These are phyloP conservation scores for Limnephilus rhombicus DNA, from an alignment of 2,888 invertebrate species.

Conservation along the genomic window DNA sequence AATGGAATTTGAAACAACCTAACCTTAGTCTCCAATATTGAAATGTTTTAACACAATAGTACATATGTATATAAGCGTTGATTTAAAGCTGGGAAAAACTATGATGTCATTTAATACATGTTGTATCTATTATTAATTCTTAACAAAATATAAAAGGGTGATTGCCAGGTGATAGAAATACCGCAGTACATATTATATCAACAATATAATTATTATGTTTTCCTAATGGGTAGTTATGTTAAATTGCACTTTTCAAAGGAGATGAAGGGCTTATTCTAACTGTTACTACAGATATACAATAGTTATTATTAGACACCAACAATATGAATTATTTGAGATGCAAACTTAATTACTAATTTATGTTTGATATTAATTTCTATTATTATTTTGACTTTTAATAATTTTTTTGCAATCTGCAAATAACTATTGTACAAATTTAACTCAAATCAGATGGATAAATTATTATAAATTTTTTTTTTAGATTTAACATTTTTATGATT, in stretches of 20 bases:
- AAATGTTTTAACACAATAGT: not conserved
- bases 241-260: conserved; percentile 63
- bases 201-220: not conserved
- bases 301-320: conserved; percentile 38
- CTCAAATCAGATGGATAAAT: not conserved
- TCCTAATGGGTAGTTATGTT: conserved; percentile 47
- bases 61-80: not conserved
- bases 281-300: conserved; percentile 7
- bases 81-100: not conserved
- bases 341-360: not conserved
- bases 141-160: not conserved
- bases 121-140: not conserved
- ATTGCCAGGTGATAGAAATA: not conserved
- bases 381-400: not conserved
- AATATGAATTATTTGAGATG: not conserved
- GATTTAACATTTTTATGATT: not conserved
- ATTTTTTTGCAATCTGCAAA: not conserved
- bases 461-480: not conserved
- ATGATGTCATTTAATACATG: not conserved
- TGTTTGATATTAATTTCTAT: not conserved
- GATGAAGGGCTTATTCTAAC: conserved; percentile 46
- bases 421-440: not conserved
- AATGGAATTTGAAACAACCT: not conserved
- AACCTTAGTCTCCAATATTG: not conserved
- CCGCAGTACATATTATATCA: not conserved